Conservation (phyloP, 2,888 invertebrate genomes). For the Himalopsyche japonica region DNA sequence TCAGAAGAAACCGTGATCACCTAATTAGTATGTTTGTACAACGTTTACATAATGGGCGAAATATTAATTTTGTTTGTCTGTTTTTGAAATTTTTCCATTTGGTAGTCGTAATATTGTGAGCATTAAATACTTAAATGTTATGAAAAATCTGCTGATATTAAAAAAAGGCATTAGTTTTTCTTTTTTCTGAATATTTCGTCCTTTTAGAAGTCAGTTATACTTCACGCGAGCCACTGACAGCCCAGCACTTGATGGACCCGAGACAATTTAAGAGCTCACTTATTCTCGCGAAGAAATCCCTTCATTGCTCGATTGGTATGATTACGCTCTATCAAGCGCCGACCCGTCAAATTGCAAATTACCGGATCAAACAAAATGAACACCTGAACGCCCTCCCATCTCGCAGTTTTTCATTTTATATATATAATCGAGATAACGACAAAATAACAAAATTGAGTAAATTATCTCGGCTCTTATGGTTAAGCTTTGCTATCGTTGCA, state of each 20-base stretch:
- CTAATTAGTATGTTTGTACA: no score
- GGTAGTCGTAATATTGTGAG: no score
- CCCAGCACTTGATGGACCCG: not conserved
- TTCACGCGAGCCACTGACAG: not conserved
- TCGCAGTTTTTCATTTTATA: constrained; percentile 23
- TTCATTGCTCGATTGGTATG: not conserved
- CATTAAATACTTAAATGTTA: no score
- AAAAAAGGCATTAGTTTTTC: no score
- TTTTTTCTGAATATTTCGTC: no score
- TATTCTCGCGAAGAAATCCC: not conserved
- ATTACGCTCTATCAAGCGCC: constrained; percentile 11
- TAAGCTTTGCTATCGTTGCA: not conserved
- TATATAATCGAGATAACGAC: constrained; percentile 32
- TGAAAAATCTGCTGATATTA: no score
- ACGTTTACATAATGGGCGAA: no score
- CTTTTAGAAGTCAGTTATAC: not conserved
- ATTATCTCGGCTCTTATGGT: constrained; percentile 11
- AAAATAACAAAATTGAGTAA: constrained; percentile 34
- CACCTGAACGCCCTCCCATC: constrained; percentile 15
- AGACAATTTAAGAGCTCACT: not conserved
- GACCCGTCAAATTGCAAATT: constrained; percentile 56
- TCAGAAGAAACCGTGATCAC: no score
- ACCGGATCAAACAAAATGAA: constrained; percentile 45
- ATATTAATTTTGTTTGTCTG: no score
- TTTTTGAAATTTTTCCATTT: no score